Evolutionary conservation across 2,888 invertebrate genomes (phyloP), one percentile per base, ranked within the genome.

Genomic region (Diarsia dahlii): DNA sequence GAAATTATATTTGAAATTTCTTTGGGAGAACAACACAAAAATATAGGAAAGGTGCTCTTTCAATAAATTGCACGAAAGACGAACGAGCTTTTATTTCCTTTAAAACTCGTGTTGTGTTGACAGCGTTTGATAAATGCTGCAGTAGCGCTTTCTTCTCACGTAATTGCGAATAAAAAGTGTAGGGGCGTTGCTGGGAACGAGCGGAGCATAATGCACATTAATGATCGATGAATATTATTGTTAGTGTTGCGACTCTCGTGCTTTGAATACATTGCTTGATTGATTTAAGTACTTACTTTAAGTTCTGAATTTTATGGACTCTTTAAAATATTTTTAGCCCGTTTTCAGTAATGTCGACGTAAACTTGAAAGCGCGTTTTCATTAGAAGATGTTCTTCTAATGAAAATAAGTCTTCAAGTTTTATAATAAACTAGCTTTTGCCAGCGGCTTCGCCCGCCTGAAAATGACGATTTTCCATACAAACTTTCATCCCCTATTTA

Each of bases 121-220:
- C 80, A 86, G 84, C 66, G 12, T 82, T 87, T 88, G 86, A 87
- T 83, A 82, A 87, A 86, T 84, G 80, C 76, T 76, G 68, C 74
- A 78, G 71, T 46, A 64, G 39, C 74, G 74, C 46, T 80, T 84
- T 79, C 81, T 78, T 85, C 80, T 84, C 87, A 79, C 84, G 74
- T 85, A 81, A 78, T 83, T 73, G 58, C 73, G 70, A 77, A 84
- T 85, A 84, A 81, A 81, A 79, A 77, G 63, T 72, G 62, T 60
- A 73, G 48, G 64, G 64, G 76, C 52, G 75, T 65, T 56, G 67
- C 34, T 12, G 45, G 23, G 54, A 60, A 20, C 28, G 60, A 60
- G 76, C 28, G 67, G 23, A 73, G 15, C 46, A 28, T 67, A 76
- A 69, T 75, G 76, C 71, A 75, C 84, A 34, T 76, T 84, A 74